A percentile compares a stretch with the other conserved stretches of the same genome.
phyloP scores from a whole-genome alignment of 2,113 vertebrate genomes.

The Procavia capensis region DNA sequence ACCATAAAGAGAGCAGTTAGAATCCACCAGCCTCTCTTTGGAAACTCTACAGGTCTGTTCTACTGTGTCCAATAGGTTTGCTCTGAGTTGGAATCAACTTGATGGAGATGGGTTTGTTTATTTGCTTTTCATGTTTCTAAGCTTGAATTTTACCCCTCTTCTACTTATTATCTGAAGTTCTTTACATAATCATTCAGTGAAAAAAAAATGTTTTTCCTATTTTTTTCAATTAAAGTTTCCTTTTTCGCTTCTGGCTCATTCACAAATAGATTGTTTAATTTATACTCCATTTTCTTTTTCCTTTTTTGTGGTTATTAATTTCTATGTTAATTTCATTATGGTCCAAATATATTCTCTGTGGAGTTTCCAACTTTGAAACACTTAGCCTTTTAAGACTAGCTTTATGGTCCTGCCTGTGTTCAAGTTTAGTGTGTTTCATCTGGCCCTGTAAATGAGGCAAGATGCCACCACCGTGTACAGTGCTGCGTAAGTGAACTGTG shows the following conservation, averaged over 20 bases:
- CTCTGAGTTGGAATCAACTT: no score
- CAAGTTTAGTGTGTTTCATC: background rate
- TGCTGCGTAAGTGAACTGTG: background rate
- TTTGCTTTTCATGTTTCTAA: background rate
- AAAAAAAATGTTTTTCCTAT: no score
- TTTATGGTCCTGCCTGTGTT: background rate
- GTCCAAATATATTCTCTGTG: background rate
- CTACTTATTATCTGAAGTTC: background rate
- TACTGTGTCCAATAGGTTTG: no score
- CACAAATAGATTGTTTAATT: background rate
- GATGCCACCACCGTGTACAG: background rate
- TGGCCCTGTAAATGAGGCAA: background rate
- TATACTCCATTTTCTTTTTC: background rate
- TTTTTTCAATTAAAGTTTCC: background rate
- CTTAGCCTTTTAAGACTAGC: background rate
- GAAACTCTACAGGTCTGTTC: no score
- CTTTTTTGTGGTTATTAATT: background rate
- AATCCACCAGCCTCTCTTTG: no score
- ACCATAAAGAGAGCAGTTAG: no score
- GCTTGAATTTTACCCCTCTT: background rate
- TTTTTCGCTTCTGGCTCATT: background rate
- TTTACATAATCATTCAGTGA: background rate
- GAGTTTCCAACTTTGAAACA: background rate
- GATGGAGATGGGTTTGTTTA: no score
- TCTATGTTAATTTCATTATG: background rate